Evolutionary conservation across 2,888 invertebrate species (phyloP), one percentile per base, ranked within the genome.

Genomic region (Ophion obscuratus): DNA sequence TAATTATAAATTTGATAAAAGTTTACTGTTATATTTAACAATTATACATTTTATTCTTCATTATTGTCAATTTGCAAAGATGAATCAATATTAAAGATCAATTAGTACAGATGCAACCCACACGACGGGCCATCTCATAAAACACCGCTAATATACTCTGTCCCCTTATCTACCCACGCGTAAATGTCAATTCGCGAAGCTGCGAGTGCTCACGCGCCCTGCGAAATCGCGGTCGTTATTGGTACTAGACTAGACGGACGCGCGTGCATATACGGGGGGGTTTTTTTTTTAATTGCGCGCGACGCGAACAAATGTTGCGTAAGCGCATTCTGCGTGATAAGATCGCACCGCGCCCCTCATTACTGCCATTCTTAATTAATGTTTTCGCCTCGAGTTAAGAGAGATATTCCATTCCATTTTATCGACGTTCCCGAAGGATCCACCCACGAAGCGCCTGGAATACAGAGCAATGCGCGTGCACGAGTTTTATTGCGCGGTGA

Each of bases 141-240:
- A 17, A 53, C 53, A 53, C 3, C 14, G 53, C 17, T 17, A 40
- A 67, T 44, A 36, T 31, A 27, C 59, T 9, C 36, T 81, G 40
- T 75, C 7, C n/a, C 7, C 53, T 11, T 47, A 62, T 44, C 6
- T 57, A 40, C 36, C 10, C 71, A 31, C 1, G 67, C n/a, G n/a
- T 61, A 6, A 11, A 59, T 44, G n/a, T 17, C 31, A 36, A 17
- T 57, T 57, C 20, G 9, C n/a, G 10, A 73, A 24, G 24, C 36
- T 75, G 62, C 61, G 61, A 44, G 61, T 62, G 40, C 74, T 53
- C 11, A 44, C 62, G 74, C 44, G 74, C 14, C 53, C 17, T 40
- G 7, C 61, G 20, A 40, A 2, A 73, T 11, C 40, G 40, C 62
- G 53, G 62, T 10, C 62, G 74, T 62, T 40, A 62, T 40, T 44